phyloP scores from a whole-genome alignment of 2,797 vertebrate genomes.

The Petrocephalus schoutedeni region DNA sequence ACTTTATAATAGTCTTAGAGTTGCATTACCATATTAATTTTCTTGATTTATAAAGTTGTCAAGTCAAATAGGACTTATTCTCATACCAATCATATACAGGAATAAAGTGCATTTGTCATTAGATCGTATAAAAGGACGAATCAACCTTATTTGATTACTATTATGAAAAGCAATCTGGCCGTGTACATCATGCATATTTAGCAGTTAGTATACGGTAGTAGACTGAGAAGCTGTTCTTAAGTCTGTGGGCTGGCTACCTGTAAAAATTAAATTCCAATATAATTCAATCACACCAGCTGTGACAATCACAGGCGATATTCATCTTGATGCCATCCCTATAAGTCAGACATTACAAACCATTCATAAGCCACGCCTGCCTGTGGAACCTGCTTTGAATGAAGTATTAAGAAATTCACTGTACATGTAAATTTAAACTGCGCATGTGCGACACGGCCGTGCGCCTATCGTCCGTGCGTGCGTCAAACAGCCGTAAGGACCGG shows the following conservation, averaged over 20 bases:
- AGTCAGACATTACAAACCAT: neutral
- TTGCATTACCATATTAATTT: neutral
- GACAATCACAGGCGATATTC: neutral
- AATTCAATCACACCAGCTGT: neutral
- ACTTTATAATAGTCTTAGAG: neutral
- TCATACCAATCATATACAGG: neutral
- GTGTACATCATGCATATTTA: neutral
- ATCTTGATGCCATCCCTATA: neutral
- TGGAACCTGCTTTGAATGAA: neutral
- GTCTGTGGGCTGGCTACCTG: neutral
- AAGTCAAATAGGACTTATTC: neutral
- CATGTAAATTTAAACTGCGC: neutral
- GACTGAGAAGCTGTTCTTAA: neutral
- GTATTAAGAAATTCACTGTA: neutral
- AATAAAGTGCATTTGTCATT: neutral
- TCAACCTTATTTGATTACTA: neutral
- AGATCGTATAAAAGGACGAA: neutral
- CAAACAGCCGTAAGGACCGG: neutral
- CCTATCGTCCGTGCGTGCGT: slow-evolving; percentile 17
- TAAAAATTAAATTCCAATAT: neutral
- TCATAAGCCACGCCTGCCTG: neutral
- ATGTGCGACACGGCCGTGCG: neutral
- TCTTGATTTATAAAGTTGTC: slow-evolving; percentile 3
- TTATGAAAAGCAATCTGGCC: neutral
- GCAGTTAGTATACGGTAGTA: neutral